Evolutionary conservation across 2,113 vertebrate species (phyloP), one percentile per base, ranked within the genome.

Genomic region (Engraulis encrasicolus): DNA sequence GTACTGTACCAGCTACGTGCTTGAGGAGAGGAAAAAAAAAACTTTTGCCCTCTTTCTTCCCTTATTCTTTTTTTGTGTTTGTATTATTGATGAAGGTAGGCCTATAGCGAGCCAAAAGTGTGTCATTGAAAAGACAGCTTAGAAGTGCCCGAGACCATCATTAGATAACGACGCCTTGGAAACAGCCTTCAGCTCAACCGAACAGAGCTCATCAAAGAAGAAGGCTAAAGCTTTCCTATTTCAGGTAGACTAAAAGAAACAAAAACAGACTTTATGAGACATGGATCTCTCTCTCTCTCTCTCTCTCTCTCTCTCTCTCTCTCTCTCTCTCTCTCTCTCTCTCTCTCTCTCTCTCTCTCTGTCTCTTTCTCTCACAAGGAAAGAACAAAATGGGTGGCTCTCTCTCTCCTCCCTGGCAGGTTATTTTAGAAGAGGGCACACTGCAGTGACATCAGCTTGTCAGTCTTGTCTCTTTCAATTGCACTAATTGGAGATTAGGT

Each of bases 401-500:
- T 86, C 71, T 49, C 14, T 36, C 40, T 58, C 66, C 66, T 87
- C 17, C 54, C 78, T 58, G 78, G 48, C 82, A 38, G 82, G 61
- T 90, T 81, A 81, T 78, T 77, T 81, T 82, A 50, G 36, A 86
- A 83, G 37, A 50, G 78, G 90, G 89, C 36, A 37, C 82, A 89
- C 85, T 86, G 11, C 36, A 54, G 49, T 49, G 36, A 9, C 6
- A 50, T 37, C 17, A 66, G 66, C 31, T 23, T 78, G 34, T 34
- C 90, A 89, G 88, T 90, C 85, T 87, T 91, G 88, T 88, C 87
- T 84, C 85, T 83, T 90, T 89, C 91, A 91, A 92, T 94, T 91
- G 91, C 85, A 82, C 86, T 94, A 93, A 95, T 92, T 94, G 91
- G 90, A 90, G 77, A 90, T 90, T 92, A 91, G 88, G 92, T 91